Conservation (phyloP, 2,888 invertebrate genomes). For the Erebia ligea region DNA sequence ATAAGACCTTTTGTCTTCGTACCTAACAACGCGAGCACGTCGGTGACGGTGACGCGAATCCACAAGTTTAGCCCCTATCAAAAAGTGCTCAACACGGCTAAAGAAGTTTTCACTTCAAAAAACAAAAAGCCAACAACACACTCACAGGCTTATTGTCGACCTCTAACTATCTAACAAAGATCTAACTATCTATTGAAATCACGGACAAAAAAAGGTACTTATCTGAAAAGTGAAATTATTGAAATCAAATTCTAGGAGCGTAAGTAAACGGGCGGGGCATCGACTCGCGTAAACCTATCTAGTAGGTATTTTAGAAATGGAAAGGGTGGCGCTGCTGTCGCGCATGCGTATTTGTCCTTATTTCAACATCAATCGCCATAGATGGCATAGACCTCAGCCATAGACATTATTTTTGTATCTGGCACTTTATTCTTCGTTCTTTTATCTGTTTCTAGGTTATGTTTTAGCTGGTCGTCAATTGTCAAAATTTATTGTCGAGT, state of each 20-base stretch:
- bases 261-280: conserved; percentile 28
- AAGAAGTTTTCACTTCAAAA: no score
- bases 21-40: no score
- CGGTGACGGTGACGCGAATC: no score
- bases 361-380: conserved; percentile 41
- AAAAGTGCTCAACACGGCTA: no score
- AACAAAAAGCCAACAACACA: no score
- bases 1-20: no score
- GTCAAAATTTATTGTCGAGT: conserved; percentile 72
- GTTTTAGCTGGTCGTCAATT: conserved; percentile 70
- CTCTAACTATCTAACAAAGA: no score
- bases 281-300: neutral
- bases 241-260: conserved; percentile 17
- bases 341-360: conserved; percentile 60
- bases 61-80: no score
- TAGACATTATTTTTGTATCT: conserved; percentile 69
- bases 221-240: no score
- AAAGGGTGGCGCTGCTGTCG: conserved; percentile 51
- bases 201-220: no score
- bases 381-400: conserved; percentile 46
- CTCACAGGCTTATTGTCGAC: no score
- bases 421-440: conserved; percentile 51
- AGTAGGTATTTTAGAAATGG: neutral
- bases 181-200: no score
- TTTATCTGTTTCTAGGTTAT: conserved; percentile 76